Percentiles rank a stretch among this genome's conserved stretches.
Evolutionary conservation across 2,113 vertebrate species (phyloP).

Genomic region (Eudyptes chrysolophus): DNA sequence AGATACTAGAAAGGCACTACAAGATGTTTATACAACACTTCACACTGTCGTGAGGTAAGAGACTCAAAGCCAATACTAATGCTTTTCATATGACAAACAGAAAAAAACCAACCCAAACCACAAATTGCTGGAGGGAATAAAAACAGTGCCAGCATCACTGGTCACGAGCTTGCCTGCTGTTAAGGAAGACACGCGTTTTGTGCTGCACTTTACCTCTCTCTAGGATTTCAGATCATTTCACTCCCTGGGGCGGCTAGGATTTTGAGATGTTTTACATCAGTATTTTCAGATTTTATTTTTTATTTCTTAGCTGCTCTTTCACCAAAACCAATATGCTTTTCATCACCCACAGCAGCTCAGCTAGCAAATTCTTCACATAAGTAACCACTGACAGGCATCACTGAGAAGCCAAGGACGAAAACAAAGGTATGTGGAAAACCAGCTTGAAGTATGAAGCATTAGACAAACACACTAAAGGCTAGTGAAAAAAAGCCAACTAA

Average conservation of each 20-base stretch:
- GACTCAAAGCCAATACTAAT: constrained; percentile 20
- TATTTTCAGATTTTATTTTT: background rate
- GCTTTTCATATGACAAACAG: constrained; percentile 21
- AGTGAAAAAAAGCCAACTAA: background rate
- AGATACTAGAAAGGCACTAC: constrained; percentile 10
- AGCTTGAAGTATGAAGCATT: background rate
- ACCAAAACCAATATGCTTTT: background rate
- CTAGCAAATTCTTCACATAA: background rate
- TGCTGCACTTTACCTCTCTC: background rate
- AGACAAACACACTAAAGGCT: background rate
- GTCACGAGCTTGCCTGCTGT: background rate
- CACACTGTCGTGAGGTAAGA: constrained; percentile 19
- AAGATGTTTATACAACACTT: constrained; percentile 36
- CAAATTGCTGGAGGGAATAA: background rate
- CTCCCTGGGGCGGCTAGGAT: background rate
- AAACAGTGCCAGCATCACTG: background rate
- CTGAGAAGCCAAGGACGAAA: background rate
- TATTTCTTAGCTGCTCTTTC: background rate
- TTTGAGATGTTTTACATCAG: background rate
- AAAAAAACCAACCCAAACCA: background rate
- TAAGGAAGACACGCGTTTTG: background rate
- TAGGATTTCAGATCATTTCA: background rate
- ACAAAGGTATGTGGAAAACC: background rate
- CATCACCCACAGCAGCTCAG: background rate
- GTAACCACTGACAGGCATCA: background rate